These are phyloP conservation scores for Ophioderma brevispina DNA, from an alignment of 35 echinoderm and acorn worm species.

Conservation along the genomic window DNA sequence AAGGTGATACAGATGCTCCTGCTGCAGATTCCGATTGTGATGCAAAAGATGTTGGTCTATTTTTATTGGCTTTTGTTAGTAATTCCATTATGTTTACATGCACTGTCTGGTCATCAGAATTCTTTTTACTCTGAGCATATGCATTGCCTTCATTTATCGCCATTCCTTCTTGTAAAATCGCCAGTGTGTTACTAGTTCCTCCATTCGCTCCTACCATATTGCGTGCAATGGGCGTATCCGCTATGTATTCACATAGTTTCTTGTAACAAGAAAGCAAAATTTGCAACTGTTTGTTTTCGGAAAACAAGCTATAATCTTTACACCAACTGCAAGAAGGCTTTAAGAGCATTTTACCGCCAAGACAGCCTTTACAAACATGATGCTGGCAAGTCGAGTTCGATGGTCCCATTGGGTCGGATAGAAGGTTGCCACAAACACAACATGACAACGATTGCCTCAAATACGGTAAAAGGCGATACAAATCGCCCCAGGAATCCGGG, in stretches of 20 bases:
- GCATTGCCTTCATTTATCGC: constrained; percentile 69
- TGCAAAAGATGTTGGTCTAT: neutral
- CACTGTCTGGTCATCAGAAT: neutral
- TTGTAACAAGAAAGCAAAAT: constrained; percentile 97
- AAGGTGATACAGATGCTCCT: neutral
- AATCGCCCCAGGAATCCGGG: constrained; percentile 83
- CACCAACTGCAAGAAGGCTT: constrained; percentile 97
- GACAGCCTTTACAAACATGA: constrained; percentile 80
- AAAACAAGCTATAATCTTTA: constrained; percentile 87
- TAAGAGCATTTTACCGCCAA: constrained; percentile 94
- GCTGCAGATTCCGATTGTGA: neutral
- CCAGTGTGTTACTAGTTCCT: constrained; percentile 77
- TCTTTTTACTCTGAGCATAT: constrained; percentile 31
- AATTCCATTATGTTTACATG: constrained; percentile 67
- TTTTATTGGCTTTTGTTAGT: constrained; percentile 37
- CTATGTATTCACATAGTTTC: constrained; percentile 92
- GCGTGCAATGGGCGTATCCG: constrained; percentile 94
- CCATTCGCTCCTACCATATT: constrained; percentile 84
- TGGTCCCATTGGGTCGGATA: constrained; percentile 89
- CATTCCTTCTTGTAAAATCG: constrained; percentile 92
- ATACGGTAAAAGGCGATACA: constrained; percentile 96
- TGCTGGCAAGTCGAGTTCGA: constrained; percentile 95
- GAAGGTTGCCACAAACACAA: constrained; percentile 89
- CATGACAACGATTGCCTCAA: constrained; percentile 95
- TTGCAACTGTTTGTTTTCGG: constrained; percentile 80